phyloP scores from a whole-genome alignment of 2,888 invertebrate species.

The Limnephilus rhombicus region DNA sequence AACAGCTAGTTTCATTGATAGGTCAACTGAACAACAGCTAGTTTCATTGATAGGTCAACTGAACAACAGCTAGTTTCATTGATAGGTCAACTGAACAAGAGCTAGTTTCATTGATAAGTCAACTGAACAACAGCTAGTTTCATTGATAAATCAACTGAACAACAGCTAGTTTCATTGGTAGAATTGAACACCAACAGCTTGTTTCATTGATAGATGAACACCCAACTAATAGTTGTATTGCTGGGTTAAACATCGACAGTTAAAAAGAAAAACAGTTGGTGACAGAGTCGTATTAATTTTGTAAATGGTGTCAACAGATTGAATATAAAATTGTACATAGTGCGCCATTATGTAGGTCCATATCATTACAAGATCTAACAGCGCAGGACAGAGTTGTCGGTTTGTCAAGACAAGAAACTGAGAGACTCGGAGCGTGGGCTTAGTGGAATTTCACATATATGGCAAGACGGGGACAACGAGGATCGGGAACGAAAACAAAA shows the following conservation, averaged over 20 bases:
- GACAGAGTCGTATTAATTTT: background rate
- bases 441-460: slow-evolving; percentile 8
- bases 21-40: too few species aligned
- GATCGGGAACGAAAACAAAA: background rate
- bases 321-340: background rate
- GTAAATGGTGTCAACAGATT: background rate
- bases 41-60: too few species aligned
- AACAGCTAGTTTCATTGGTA: background rate
- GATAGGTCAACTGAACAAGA: background rate
- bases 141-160: background rate
- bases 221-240: background rate
- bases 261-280: background rate
- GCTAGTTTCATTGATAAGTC: background rate
- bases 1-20: too few species aligned
- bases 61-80: background rate
- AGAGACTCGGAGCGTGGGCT: background rate
- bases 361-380: background rate
- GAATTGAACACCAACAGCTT: background rate
- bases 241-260: background rate
- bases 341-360: background rate
- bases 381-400: background rate
- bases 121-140: background rate
- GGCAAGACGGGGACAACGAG: slow-evolving; percentile 4
- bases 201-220: background rate
- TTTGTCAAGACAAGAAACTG: background rate